Evolutionary conservation across 2,888 invertebrate species (phyloP), one percentile per base, ranked within the genome.

Genomic region (Neoaliturus tenellus): DNA sequence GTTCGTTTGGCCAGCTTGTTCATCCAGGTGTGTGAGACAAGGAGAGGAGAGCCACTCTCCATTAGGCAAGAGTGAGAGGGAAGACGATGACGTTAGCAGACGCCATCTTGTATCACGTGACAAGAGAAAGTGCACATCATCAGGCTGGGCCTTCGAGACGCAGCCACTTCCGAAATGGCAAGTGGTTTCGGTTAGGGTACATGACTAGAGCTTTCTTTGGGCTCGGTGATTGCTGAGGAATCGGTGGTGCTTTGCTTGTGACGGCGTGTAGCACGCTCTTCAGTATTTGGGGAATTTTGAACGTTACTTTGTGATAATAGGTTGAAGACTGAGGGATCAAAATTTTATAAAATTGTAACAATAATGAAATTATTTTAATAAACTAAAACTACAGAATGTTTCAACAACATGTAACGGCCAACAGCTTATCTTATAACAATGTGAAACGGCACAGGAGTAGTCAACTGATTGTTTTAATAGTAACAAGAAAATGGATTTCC

Each of bases 61-160:
- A 25, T 28, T 67, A 62, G 39, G 62, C 28, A 80, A 62, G 69
- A 69, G 69, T 48, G 51, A 80, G 51, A 75, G 48, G 80, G 31
- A 31, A 31, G 28, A 17, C 39, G 28, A 17, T 58, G 58, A 80
- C 81, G 81, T 81, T 44, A 81, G 41, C 25, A 67, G 81, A 10
- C 69, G 81, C 81, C 81, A 81, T 81, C 51, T 81, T 81, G 69
- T 62, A 58, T 41, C 81, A 81, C 69, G 81, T 69, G 81, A 69
- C 25, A 10, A 17, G 75, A 2, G 75, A 75, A 75, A 75, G 75
- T 75, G 75, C 75, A 48, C 48, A 75, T 75, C 75, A 75, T 75
- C 75, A 3, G 69, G 20, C 10, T 33, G 33, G 58, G 25, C 23
- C 33, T 31, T 31, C 31, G n/a, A 67, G 33, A 67, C 28, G 14